Evolutionary conservation across 2,113 vertebrate species (phyloP), one percentile per base, ranked within the genome.

Genomic region (Chaenocephalus aceratus): DNA sequence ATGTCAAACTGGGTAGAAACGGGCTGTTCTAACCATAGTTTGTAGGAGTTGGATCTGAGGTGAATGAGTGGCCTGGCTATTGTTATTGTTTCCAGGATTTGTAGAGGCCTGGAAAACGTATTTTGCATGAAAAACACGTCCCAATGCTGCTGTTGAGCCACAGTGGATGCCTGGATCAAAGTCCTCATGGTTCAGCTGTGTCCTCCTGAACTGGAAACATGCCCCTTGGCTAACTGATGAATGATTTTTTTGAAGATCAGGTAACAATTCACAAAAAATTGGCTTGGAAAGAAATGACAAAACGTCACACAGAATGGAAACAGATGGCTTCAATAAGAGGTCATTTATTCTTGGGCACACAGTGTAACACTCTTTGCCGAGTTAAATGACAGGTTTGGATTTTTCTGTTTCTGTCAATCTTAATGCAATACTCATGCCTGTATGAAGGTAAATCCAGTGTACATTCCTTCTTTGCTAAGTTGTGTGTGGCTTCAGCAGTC

Each of bases 71-170:
- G 69, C 77, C 79, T 64, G 69, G 61, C 2, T 56, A 0, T 10
- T 89, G 86, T 88, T 90, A 51, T 88, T 91, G 72, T 93, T 91
- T 92, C 76, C 78, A 81, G 36, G 30, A 48, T 79, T 84, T 60
- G 18, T 57, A 51, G 41, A 8, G 36, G 61, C 44, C 41, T 79
- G 82, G 77, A 89, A 88, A 90, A 83, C 67, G 69, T 87, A 46
- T 86, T 87, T 80, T 80, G 85, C 64, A 34, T 65, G 79, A 80
- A 76, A 85, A 72, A 14, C 88, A 69, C 12, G 9, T 90, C 78
- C 66, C 62, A 70, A 61, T 67, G 75, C 66, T 67, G 79, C 67
- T 59, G 15, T 79, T 84, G 18, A 69, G 59, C 62, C 56, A n/a
- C 62, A 61, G 72, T 1, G 30, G 30, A 30, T 30, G 60, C 8